Evolutionary conservation across 2,888 invertebrate genomes (phyloP), one percentile per base, ranked within the genome.

Genomic region (Tryphoninae sp.): DNA sequence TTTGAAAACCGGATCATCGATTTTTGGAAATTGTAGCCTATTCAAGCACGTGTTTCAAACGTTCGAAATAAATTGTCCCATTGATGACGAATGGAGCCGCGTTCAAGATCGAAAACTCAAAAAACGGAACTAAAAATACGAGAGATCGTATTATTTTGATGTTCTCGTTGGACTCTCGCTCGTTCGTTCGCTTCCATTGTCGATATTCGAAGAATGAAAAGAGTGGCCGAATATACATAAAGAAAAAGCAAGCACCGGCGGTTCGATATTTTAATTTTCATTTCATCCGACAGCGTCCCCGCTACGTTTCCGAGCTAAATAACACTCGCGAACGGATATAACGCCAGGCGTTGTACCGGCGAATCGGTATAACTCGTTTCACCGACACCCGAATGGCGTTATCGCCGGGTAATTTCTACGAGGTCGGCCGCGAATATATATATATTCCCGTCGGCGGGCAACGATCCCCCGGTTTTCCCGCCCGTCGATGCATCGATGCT

Each of bases 321-420:
- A 23, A 22, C 51, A 33, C n/a, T 51, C 22, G 23, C 4, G 42
- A 22, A 51, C 23, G 7, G 19, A 53, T 23, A 53, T 19, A 53
- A 22, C 16, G 13, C 45, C 40, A 40, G 22, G 23, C 77, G 55
- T 80, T 45, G 13, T 45, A 45, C 45, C 9, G 9, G 13, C 45
- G 13, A 45, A 45, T 45, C 45, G 33, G 53, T 67, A 49, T 22
- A 67, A 51, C 26, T 78, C 85, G 78, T 84, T 85, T 84, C 84
- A 87, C 87, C 84, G 86, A 84, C 87, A 23, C 58, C 16, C 53
- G 87, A 83, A 82, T 82, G 84, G 86, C 87, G 86, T 86, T 87
- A 86, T 87, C 87, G 78, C 62, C 26, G 68, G 82, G 83, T 87
- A 87, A 87, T 87, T 87, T 87, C 80, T 80, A 80, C 73, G 72